phyloP scores from a whole-genome alignment of 2,888 invertebrate species.

The Drosophila formosana region DNA sequence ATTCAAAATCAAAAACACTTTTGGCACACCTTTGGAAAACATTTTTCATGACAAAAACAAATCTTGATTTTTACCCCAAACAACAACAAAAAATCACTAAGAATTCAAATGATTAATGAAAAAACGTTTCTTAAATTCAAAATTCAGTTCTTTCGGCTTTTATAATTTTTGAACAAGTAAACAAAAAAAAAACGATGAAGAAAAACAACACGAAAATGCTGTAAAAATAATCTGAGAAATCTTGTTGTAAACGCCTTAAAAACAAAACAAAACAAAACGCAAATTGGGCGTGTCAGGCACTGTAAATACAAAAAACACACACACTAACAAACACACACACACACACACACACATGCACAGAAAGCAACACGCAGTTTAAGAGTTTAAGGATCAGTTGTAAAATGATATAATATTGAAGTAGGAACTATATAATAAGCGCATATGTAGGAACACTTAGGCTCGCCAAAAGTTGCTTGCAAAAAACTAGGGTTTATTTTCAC shows the following conservation, averaged over 20 bases:
- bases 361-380: slow-evolving; percentile 28
- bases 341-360: slow-evolving; percentile 27
- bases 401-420: slow-evolving; percentile 40
- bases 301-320: slow-evolving; percentile 40
- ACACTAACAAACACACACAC: slow-evolving; percentile 10
- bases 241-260: slow-evolving; percentile 63
- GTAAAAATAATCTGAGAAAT: slow-evolving; percentile 54
- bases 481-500: slow-evolving; percentile 29
- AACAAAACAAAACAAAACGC: not conserved
- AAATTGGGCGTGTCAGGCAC: slow-evolving; percentile 31
- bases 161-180: slow-evolving; percentile 58
- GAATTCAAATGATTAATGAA: slow-evolving; percentile 21
- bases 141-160: slow-evolving; percentile 82
- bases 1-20: slow-evolving; percentile 66
- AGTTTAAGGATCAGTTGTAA: slow-evolving; percentile 55
- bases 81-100: slow-evolving; percentile 33
- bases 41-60: slow-evolving; percentile 70
- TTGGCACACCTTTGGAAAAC: slow-evolving; percentile 84
- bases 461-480: slow-evolving; percentile 69
- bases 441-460: slow-evolving; percentile 73
- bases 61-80: slow-evolving; percentile 25
- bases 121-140: slow-evolving; percentile 80
- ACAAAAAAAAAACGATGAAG: slow-evolving; percentile 22
- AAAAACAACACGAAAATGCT: slow-evolving; percentile 48
- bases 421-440: slow-evolving; percentile 51